These are phyloP conservation scores for Siphlonurus alternatus DNA, from an alignment of 2,888 invertebrate species.

Conservation along the genomic window DNA sequence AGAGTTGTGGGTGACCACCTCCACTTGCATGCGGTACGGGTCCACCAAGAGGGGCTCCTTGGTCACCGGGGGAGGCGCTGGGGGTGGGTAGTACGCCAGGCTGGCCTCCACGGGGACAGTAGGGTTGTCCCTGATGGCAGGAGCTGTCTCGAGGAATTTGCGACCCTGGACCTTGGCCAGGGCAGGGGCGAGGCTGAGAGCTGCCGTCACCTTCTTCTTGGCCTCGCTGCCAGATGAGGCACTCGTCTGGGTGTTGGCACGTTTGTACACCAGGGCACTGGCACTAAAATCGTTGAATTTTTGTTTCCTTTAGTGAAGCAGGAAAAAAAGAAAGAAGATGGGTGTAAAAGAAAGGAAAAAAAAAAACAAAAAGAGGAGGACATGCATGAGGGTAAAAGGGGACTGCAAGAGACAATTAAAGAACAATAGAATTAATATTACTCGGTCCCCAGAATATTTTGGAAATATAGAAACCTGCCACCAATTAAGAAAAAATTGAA, in stretches of 20 bases:
- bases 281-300: not conserved
- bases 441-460: too few relatives aligned
- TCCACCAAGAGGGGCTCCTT: too few relatives aligned
- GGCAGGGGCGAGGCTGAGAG: too few relatives aligned
- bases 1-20: constrained; percentile 18
- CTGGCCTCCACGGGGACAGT: constrained; percentile 32
- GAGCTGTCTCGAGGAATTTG: not conserved
- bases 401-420: too few relatives aligned
- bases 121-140: constrained; percentile 24
- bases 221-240: too few relatives aligned
- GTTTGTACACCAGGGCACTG: not conserved
- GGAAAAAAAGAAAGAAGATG: not conserved
- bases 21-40: constrained; percentile 20
- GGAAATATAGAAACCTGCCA: too few relatives aligned
- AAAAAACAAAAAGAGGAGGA: not conserved
- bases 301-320: not conserved
- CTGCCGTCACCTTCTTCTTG: too few relatives aligned
- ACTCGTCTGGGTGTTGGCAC: not conserved
- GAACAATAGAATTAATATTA: too few relatives aligned
- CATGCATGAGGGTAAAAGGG: too few relatives aligned
- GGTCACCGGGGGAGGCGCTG: too few relatives aligned
- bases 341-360: not conserved
- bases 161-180: not conserved
- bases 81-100: constrained; percentile 37
- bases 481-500: too few relatives aligned